Conservation (phyloP, 2,888 invertebrate genomes). For the Baronia brevicornis region DNA sequence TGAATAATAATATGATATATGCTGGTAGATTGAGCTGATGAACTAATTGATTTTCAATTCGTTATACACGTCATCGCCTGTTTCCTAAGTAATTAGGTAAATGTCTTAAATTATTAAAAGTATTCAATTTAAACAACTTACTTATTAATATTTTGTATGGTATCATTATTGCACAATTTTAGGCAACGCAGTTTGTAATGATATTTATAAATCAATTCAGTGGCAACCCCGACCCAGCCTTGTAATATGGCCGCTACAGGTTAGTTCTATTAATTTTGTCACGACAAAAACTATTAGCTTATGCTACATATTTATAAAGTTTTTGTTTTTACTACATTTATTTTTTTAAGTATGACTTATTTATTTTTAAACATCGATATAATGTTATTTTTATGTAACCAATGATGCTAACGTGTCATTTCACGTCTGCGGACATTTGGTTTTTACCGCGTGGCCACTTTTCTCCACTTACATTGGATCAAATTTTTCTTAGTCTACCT, state of each 20-base stretch:
- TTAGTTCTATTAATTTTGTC: constrained; percentile 76
- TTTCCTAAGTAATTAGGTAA: no score
- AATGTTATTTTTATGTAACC: constrained; percentile 7
- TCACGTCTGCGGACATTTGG: constrained; percentile 71
- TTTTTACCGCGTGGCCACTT: constrained; percentile 76
- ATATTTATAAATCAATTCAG: constrained; percentile 22
- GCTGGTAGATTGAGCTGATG: no score
- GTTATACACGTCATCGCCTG: no score
- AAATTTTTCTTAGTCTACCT: constrained; percentile 29
- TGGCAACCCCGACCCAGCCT: constrained; percentile 72
- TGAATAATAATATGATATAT: no score
- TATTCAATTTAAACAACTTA: no score
- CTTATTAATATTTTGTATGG: constrained; percentile 3
- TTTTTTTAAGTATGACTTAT: constrained; percentile 14
- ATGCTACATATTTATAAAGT: constrained; percentile 21
- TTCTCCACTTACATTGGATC: constrained; percentile 38
- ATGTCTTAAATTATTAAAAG: no score
- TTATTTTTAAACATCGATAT: constrained; percentile 14
- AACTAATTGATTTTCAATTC: no score
- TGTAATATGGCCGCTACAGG: constrained; percentile 85
- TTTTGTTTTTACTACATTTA: constrained; percentile 17
- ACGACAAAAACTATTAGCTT: constrained; percentile 52
- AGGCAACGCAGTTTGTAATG: constrained; percentile 6
- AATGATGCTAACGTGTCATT: constrained; percentile 74
- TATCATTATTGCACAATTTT: constrained; percentile 3